A percentile compares a stretch with the other conserved stretches of the same genome.
Conservation (phyloP, 2,888 invertebrate genomes). For the Agrochola lychnidis region DNA sequence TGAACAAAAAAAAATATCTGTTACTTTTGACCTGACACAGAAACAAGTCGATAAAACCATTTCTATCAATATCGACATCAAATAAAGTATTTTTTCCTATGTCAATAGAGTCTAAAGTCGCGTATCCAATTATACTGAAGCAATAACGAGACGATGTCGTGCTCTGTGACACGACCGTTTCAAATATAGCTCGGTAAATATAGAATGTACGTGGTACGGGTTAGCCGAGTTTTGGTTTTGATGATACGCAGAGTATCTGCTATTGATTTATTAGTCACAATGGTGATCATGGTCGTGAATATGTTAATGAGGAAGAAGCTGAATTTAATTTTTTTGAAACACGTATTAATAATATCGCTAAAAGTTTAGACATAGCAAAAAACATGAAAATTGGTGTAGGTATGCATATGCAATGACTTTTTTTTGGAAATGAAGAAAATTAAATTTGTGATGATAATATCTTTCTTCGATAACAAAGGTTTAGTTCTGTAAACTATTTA, state of each 20-base stretch:
- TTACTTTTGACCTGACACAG: constrained; percentile 14
- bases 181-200: constrained; percentile 86
- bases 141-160: constrained; percentile 80
- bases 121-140: constrained; percentile 64
- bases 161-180: constrained; percentile 83
- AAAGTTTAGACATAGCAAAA: background rate
- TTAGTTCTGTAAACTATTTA: background rate
- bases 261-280: constrained; percentile 64
- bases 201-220: constrained; percentile 81
- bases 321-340: background rate
- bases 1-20: background rate
- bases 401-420: background rate
- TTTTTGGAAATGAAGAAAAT: background rate
- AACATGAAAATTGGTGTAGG: background rate
- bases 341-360: constrained; percentile 13
- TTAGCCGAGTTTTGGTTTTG: constrained; percentile 65
- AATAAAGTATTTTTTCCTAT: constrained; percentile 50
- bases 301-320: constrained; percentile 10
- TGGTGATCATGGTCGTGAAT: constrained; percentile 31
- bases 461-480: background rate
- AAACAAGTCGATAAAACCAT: constrained; percentile 27
- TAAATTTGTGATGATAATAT: background rate
- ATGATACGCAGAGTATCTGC: constrained; percentile 61
- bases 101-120: constrained; percentile 72
- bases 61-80: constrained; percentile 37